Conservation (phyloP, 2,888 invertebrate genomes). For the Philhelius pedissequus region DNA sequence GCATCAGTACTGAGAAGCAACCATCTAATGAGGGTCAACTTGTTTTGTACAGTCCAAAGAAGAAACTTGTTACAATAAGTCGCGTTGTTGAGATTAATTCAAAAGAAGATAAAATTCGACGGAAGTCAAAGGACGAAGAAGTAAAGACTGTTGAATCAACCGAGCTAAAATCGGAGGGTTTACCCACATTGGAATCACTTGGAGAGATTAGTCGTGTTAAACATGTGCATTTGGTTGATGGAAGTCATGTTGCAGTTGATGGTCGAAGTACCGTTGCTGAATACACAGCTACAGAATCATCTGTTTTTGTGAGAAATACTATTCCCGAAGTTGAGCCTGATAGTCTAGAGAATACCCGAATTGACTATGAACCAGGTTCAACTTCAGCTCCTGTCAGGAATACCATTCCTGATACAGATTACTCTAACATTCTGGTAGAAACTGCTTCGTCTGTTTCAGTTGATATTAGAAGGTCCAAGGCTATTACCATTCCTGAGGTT, state of each 20-base stretch:
- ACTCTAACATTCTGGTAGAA: not conserved
- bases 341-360: slow-evolving; percentile 53
- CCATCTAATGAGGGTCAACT: slow-evolving; percentile 73
- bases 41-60: slow-evolving; percentile 72
- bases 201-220: slow-evolving; percentile 86
- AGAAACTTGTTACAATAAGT: slow-evolving; percentile 85
- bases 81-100: slow-evolving; percentile 85
- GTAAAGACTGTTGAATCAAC: slow-evolving; percentile 81
- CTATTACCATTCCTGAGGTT: slow-evolving; percentile 75
- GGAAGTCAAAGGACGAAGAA: slow-evolving; percentile 80
- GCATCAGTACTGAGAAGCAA: slow-evolving; percentile 47
- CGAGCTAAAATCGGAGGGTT: slow-evolving; percentile 81
- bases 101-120: slow-evolving; percentile 82
- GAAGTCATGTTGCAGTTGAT: slow-evolving; percentile 75
- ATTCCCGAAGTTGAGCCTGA: slow-evolving; percentile 69
- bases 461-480: slow-evolving; percentile 69
- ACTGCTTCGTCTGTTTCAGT: not conserved
- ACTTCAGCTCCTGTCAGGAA: slow-evolving; percentile 59
- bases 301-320: slow-evolving; percentile 73
- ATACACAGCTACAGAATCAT: slow-evolving; percentile 76
- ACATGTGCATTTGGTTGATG: slow-evolving; percentile 83
- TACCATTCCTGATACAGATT: slow-evolving; percentile 58
- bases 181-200: slow-evolving; percentile 83
- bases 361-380: slow-evolving; percentile 43
- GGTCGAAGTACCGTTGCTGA: slow-evolving; percentile 78